Evolutionary conservation across 2,888 invertebrate species (phyloP), one percentile per base, ranked within the genome.

Genomic region (Lucinisca nassula): DNA sequence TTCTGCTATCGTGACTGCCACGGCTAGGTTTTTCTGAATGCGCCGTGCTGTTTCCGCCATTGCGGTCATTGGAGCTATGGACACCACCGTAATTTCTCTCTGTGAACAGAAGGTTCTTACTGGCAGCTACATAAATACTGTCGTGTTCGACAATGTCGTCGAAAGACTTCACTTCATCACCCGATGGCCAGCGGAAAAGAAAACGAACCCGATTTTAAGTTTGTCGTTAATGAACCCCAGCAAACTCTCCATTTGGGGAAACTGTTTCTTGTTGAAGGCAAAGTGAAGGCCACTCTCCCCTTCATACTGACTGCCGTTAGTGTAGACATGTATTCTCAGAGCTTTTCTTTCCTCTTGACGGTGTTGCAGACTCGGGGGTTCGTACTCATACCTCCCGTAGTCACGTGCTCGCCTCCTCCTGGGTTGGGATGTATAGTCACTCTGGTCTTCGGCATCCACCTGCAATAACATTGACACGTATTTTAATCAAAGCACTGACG

Each of bases 1-100:
- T 79, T 8, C 84, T 75, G 40, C 89, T 89, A 30, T 84, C 79
- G 24, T 80, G 79, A 35, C 82, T 89, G 38, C 73, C 79, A 0
- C 86, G 81, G 61, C 86, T 84, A 30, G 74, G 27, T 32, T 80
- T 76, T 21, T 80, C 78, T 12, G 38, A 27, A 21, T 45, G 45
- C 1, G 74, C 49, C 6, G 74, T 45, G 4, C 6, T 27, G 6
- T 70, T 79, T 21, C 51, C 82, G 30, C 73, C 55, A 12, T 38
- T 37, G 2, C 67, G 27, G 35, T 67, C 67, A 21, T 74, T 58
- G 14, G 73, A 81, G 30, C 21, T 74, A 8, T 55, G 30, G 12
- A 85, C 40, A 2, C 75, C 76, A 21, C 79, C 86, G 37, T 82
- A 82, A 6, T 58, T 17, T 45, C 32, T 35, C 10, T 30, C n/a